These are phyloP conservation scores for Crotalus horridus DNA, from an alignment of 2,113 vertebrate species.

Conservation along the genomic window DNA sequence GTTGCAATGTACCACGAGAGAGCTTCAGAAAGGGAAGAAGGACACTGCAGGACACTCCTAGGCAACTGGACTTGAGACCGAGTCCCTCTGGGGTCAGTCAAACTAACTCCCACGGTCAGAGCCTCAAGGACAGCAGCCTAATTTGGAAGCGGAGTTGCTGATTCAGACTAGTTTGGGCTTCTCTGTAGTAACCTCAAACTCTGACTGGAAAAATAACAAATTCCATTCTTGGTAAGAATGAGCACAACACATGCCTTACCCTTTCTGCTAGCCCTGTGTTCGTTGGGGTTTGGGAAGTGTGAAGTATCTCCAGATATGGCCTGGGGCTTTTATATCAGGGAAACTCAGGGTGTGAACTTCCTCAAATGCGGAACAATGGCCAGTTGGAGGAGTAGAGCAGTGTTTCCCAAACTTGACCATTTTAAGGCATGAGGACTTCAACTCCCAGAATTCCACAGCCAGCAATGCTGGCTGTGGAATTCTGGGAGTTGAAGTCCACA, in stretches of 20 bases:
- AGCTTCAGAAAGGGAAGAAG: constrained; percentile 40
- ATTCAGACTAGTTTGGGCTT: constrained; percentile 56
- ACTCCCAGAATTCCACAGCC: no score
- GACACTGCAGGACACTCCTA: not conserved
- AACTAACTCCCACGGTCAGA: not conserved
- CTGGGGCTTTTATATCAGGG: constrained; percentile 41
- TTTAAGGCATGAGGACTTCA: no score
- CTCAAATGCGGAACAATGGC: constrained; percentile 32
- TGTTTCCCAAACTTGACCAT: no score
- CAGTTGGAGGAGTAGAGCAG: not conserved
- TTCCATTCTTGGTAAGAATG: constrained; percentile 60
- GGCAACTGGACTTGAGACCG: not conserved
- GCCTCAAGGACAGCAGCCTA: not conserved
- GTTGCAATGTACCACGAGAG: constrained; percentile 33
- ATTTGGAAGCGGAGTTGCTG: not conserved
- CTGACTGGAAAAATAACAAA: constrained; percentile 52
- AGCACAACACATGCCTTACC: constrained; percentile 59
- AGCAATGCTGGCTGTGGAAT: no score
- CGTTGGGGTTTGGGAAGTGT: constrained; percentile 62
- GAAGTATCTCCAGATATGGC: constrained; percentile 63
- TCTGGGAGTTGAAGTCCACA: no score
- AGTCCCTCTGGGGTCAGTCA: not conserved
- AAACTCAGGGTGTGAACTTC: constrained; percentile 2
- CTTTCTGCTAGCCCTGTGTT: constrained; percentile 66
- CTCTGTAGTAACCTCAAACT: constrained; percentile 47